Base-by-base conservation (phyloP, 2,888 invertebrate species). In the Netelia fuscicornis region DNA sequence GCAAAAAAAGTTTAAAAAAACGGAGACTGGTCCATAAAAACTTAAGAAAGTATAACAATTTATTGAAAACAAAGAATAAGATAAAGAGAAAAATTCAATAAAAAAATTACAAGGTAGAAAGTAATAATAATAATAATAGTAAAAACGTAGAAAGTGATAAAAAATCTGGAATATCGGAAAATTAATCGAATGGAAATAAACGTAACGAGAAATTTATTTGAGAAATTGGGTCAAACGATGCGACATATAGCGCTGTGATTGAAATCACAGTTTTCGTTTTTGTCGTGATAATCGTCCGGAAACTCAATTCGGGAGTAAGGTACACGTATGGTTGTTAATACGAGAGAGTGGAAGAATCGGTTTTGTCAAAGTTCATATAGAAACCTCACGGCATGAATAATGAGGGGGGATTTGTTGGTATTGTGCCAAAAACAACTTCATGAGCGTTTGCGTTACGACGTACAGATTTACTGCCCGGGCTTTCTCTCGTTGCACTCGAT, bases 351-450 rank as follows among this genome's bases (percentile, higher is more conserved):
- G 23, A 20, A 42, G 25, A 23, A 54, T 20, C 25, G 52, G 65
- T 72, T 44, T 42, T 30, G 30, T 58, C 54, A 67, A 67, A 71
- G 79, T 80, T 84, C 68, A 17, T 17, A 67, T 60, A 81, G 25
- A 77, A 84, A 78, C 80, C 60, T 54, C 44, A 60, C 20, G 76
- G 25, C 74, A 52, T 65, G 68, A 84, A 84, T 84, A 86, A 86
- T 72, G 72, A 71, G 44, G 81, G 72, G 60, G 76, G 71, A 71
- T 81, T 64, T 74, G 62, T 70, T 54, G 84, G 84, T 81, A 11
- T 6, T 17, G 23, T 67, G 75, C 81, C 84, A 84, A 78, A 30
- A 81, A 54, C 75, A 48, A 78, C 75, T 76, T 75, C 70, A 81
- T 23, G 68, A 75, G 62, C 78, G 60, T 75, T 48, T 25, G 54